Evolutionary conservation across 1,140 invertebrate species (phyloP).

Genomic region (Zaprionus ghesquierei): DNA sequence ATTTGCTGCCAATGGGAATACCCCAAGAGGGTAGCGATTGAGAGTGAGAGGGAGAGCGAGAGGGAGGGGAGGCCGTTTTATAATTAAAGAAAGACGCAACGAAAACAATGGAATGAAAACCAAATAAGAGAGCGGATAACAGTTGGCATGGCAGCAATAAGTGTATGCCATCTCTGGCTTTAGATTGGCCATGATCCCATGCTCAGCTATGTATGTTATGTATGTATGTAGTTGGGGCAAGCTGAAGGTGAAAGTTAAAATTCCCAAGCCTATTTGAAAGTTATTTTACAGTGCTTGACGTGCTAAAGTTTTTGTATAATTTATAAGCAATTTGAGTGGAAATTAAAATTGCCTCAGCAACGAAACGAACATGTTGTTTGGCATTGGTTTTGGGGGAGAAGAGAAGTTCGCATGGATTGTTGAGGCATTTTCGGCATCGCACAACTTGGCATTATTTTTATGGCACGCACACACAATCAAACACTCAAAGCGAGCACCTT

Average conservation of each 20-base stretch:
- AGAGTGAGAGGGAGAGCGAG: too few relatives aligned
- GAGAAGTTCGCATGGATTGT: neutral
- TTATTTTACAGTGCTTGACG: neutral
- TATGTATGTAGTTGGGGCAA: too few relatives aligned
- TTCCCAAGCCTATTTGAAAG: neutral
- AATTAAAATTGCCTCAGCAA: neutral
- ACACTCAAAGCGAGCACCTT: neutral
- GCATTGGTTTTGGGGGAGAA: neutral
- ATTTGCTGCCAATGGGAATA: conserved; percentile 75
- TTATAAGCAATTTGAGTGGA: neutral
- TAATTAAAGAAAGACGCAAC: conserved; percentile 67
- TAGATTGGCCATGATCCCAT: too few relatives aligned
- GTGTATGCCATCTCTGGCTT: neutral
- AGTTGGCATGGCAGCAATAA: conserved; percentile 52
- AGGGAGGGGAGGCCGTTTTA: conserved; percentile 36
- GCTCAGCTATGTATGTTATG: too few relatives aligned
- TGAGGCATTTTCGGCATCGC: neutral
- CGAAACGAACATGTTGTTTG: neutral
- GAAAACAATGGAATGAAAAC: conserved; percentile 63
- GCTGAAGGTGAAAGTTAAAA: too few relatives aligned
- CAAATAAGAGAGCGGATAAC: conserved; percentile 60
- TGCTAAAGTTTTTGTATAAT: neutral
- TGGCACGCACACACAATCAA: conserved; percentile 47
- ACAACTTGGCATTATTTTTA: conserved; percentile 56
- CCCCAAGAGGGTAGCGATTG: neutral